Conservation (phyloP, 2,888 invertebrate species). For the Ypsolopha scabrella region DNA sequence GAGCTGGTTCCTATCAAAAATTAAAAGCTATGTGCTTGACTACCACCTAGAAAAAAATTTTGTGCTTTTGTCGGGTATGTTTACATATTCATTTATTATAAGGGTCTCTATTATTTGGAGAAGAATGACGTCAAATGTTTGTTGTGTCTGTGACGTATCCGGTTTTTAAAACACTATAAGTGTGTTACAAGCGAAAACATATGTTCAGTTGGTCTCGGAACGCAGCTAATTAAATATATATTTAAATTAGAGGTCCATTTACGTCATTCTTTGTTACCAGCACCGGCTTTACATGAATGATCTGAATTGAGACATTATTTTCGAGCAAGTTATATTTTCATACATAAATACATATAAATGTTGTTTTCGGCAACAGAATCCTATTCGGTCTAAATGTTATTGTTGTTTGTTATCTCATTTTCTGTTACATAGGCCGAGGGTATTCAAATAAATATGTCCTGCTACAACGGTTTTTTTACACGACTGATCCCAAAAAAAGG, state of each 20-base stretch:
- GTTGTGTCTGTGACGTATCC: too few relatives aligned
- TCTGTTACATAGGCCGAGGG: too few relatives aligned
- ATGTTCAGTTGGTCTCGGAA: slow-evolving; percentile 8
- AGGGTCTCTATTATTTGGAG: not conserved
- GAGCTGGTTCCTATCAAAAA: too few relatives aligned
- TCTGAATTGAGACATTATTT: not conserved
- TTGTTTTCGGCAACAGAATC: not conserved
- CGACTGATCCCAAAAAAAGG: too few relatives aligned
- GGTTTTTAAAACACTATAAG: too few relatives aligned
- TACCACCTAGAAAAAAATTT: too few relatives aligned
- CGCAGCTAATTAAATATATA: slow-evolving; percentile 37
- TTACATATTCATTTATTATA: too few relatives aligned
- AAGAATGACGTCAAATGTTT: too few relatives aligned
- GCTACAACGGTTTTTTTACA: too few relatives aligned
- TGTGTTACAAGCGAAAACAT: slow-evolving; percentile 5
- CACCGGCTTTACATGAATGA: not conserved
- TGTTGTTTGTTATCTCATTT: not conserved
- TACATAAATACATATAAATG: not conserved
- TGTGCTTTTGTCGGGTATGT: too few relatives aligned
- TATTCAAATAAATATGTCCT: too few relatives aligned
- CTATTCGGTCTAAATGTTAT: not conserved
- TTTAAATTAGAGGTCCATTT: slow-evolving; percentile 17
- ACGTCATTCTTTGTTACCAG: slow-evolving; percentile 23
- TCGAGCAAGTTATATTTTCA: not conserved
- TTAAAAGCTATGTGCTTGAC: too few relatives aligned